A percentile compares a stretch with the other conserved stretches of the same genome.
These are phyloP conservation scores for Euproctis similis DNA, from an alignment of 2,888 invertebrate species.

Conservation along the genomic window DNA sequence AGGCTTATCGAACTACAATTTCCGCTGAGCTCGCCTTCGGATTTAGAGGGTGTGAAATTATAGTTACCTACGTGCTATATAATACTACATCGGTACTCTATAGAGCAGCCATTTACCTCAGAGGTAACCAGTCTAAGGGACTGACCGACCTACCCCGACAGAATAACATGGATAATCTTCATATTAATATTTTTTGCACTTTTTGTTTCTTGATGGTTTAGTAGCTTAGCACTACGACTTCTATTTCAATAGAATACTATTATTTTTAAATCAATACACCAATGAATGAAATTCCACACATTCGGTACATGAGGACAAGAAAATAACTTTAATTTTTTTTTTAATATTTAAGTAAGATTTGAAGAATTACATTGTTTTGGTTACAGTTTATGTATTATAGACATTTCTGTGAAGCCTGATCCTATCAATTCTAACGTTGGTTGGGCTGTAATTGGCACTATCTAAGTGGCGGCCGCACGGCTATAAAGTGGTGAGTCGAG, in stretches of 20 bases:
- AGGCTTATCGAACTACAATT: no score
- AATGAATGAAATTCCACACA: no score
- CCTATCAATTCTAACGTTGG: conserved; percentile 23
- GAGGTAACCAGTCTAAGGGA: conserved; percentile 57
- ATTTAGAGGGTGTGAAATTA: no score
- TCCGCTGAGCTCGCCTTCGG: no score
- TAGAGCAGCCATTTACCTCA: conserved; percentile 34
- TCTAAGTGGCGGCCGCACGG: conserved; percentile 49
- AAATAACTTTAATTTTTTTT: no score
- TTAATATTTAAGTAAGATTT: no score
- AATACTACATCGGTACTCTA: conserved; percentile 7
- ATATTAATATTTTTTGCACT: not conserved
- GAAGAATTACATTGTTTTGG: no score
- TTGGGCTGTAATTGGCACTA: conserved; percentile 59
- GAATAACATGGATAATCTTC: conserved; percentile 27
- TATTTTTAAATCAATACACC: not conserved
- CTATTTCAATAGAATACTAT: not conserved
- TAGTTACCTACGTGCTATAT: conserved; percentile 8
- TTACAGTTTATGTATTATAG: not conserved
- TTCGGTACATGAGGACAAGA: no score
- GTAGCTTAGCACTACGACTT: not conserved
- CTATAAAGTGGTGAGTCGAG: conserved; percentile 65
- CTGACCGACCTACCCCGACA: conserved; percentile 36
- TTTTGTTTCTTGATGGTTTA: no score
- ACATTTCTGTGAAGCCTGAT: conserved; percentile 13